Base-by-base conservation (phyloP, 2,113 vertebrate genomes). In the Alaudala cheleensis region DNA sequence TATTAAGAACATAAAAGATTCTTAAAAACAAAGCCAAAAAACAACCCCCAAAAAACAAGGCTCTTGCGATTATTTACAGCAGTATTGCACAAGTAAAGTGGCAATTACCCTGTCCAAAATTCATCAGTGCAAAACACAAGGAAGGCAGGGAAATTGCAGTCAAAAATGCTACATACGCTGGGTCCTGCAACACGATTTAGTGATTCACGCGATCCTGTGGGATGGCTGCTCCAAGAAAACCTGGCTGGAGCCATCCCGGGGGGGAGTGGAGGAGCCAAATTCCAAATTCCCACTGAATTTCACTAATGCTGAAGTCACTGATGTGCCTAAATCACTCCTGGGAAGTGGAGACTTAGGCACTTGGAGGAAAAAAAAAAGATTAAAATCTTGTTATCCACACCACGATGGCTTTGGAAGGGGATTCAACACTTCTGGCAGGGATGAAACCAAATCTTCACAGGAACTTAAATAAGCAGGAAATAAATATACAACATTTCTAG, bases 21-120 rank as follows among this genome's bases (percentile, higher is more conserved):
- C 97, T 98, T 93, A 96, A 98, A 97, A 97, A 89, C 77, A 83
- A 60, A 50, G 64, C 67, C 31, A 78, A 84, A 69, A 51, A 79
- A 56, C 45, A 66, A 47, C 62, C 62, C 79, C 39, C 34, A 33
- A 67, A 88, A 81, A 64, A 39, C 81, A 85, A 97, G 97, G 94
- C 97, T 98, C 96, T 98, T 98, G 98, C 98, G 81, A 83, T 95
- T 99, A 99, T 99, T 98, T 98, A 99, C 98, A 99, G 98, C 98
- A 98, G 97, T 98, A 98, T 99, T 98, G 98, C 98, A 98, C 98
- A 98, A 98, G 98, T 98, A 96, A 97, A 98, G 97, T 98, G 98
- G 98, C 98, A 99, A 98, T 97, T 97, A 98, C 99, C 99, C 99
- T 99, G 98, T 99, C 98, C 98, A 98, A 97, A 98, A 98, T 98